phyloP scores from a whole-genome alignment of 2,113 vertebrate species.

The Crotalus tigris region DNA sequence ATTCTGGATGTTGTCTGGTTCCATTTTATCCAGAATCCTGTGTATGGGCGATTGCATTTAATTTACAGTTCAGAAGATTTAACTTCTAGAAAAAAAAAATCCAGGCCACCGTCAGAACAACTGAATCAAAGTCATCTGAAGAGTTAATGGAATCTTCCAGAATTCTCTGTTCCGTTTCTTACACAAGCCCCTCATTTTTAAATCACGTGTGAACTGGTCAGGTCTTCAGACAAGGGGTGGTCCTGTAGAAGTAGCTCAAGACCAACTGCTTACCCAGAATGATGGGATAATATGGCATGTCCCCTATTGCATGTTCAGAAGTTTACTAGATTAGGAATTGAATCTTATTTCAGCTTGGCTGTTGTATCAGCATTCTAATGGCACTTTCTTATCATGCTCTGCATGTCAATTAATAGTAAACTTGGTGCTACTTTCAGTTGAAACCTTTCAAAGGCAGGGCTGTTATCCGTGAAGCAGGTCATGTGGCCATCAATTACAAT shows the following conservation, averaged over 20 bases:
- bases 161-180: neutral
- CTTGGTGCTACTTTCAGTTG: neutral
- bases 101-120: neutral
- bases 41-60: neutral
- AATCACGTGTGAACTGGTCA: neutral
- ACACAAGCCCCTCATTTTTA: neutral
- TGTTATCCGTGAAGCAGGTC: neutral
- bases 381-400: neutral
- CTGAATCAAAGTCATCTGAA: neutral
- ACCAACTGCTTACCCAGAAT: neutral
- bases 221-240: neutral
- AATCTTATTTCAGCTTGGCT: neutral
- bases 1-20: neutral
- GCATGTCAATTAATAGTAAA: neutral
- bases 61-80: neutral
- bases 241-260: neutral
- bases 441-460: neutral
- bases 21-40: neutral
- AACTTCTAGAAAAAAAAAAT: neutral
- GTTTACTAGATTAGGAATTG: neutral
- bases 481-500: neutral
- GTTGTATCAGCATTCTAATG: neutral
- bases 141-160: neutral
- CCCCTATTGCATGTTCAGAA: neutral
- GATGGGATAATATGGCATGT: neutral